phyloP scores from a whole-genome alignment of 2,888 invertebrate genomes.

The Caenorhabditis sulstoni region DNA sequence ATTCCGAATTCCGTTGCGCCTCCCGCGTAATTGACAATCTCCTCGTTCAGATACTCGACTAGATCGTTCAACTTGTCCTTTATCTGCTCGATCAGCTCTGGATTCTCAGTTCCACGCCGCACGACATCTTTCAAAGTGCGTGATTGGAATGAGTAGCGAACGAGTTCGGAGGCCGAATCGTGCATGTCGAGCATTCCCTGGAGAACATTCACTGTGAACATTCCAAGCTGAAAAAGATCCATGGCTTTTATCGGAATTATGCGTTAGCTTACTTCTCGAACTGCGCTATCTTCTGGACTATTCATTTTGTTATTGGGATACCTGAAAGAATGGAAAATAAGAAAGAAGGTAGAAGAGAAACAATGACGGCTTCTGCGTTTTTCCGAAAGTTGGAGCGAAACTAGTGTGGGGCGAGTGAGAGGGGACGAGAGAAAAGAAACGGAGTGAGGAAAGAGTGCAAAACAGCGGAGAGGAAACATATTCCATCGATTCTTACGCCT shows the following conservation, averaged over 20 bases:
- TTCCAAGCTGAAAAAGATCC: conserved; percentile 15
- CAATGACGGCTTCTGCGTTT: too few relatives aligned
- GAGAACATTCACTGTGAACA: conserved; percentile 14
- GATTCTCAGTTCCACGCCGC: conserved; percentile 40
- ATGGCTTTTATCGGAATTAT: neutral
- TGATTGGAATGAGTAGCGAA: conserved; percentile 12
- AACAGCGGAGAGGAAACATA: too few relatives aligned
- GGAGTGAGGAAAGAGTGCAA: too few relatives aligned
- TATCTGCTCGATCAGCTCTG: conserved; percentile 28
- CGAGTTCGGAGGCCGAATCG: conserved; percentile 11
- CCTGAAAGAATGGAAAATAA: too few relatives aligned
- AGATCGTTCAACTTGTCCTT: conserved; percentile 20
- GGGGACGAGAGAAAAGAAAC: too few relatives aligned
- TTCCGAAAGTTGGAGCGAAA: too few relatives aligned
- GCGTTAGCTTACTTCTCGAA: conserved; percentile 25
- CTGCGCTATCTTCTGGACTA: conserved; percentile 42
- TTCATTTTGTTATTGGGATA: conserved; percentile 24
- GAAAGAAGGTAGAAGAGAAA: too few relatives aligned
- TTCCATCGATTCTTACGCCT: too few relatives aligned
- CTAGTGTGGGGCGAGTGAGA: too few relatives aligned
- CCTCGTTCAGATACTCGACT: conserved; percentile 32
- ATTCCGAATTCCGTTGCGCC: conserved; percentile 10
- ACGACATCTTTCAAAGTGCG: conserved; percentile 49
- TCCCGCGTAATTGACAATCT: conserved; percentile 18
- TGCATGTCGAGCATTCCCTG: conserved; percentile 33